A percentile compares a stretch with the other conserved stretches of the same genome.
phyloP scores from a whole-genome alignment of 2,113 vertebrate species.

The Nycticebus coucang region DNA sequence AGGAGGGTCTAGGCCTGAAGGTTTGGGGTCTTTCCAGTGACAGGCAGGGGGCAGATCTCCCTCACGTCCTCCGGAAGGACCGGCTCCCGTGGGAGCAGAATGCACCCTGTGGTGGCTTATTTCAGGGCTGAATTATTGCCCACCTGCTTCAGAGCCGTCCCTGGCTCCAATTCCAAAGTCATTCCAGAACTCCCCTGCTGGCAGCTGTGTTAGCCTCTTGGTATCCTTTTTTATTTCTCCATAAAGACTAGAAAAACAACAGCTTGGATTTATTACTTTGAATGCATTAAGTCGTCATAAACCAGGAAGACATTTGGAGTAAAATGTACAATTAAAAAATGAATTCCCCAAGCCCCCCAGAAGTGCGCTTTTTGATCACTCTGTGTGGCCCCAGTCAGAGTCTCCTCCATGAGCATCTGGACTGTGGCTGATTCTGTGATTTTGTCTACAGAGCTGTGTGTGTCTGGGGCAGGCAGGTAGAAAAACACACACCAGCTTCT shows the following conservation, averaged over 20 bases:
- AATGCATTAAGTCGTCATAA: neutral
- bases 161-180: neutral
- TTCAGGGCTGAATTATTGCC: neutral
- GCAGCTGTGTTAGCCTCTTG: neutral
- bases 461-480: too few species aligned
- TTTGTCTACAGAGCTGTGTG: accelerated
- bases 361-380: neutral
- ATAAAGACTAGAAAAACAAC: neutral
- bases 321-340: neutral
- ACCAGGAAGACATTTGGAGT: neutral
- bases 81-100: neutral
- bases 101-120: accelerated
- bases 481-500: accelerated
- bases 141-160: neutral
- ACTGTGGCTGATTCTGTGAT: neutral
- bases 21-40: accelerated
- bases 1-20: neutral
- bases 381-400: neutral
- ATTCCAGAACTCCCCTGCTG: neutral
- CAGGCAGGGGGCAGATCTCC: neutral
- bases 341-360: neutral
- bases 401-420: neutral
- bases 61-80: neutral
- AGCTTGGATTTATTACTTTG: neutral
- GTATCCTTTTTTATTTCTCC: neutral